Evolutionary conservation across 2,797 vertebrate genomes (phyloP), one percentile per base, ranked within the genome.

Genomic region (Adrianichthys oophorus): DNA sequence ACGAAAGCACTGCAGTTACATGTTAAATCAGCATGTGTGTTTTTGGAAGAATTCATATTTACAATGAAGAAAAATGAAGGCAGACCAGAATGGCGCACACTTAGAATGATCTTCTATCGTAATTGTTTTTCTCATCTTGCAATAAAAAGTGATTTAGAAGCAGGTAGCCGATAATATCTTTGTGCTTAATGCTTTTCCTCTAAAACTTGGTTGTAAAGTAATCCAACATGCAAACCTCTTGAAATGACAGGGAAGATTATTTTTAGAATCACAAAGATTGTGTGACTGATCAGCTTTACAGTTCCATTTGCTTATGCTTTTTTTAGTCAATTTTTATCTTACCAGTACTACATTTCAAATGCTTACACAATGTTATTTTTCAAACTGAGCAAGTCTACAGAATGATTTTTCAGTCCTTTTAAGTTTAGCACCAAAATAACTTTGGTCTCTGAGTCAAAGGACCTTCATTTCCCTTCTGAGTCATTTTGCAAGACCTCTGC

Each of bases 401-500:
- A 52, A 55, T 49, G 57, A 72, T 77, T 59, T 58, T 72, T 75
- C 49, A 72, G 70, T 12, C 62, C 42, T 57, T 49, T 68, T 59
- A 76, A 72, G 65, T 73, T 74, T 69, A 70, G 60, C 62, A 56
- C 49, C 56, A 71, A 85, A 89, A 85, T 71, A 82, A 84, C 78
- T 76, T 67, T 62, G 53, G 74, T 75, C 72, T 73, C 75, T 59
- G 69, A 83, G 67, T 83, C 48, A 44, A 75, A 86, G 77, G 79
- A 88, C 82, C 85, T 87, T 81, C 74, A 52, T 72, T 85, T 81
- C 73, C 79, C 82, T 79, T 64, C 62, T 56, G 67, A 76, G 83
- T 70, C 74, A 81, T 87, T 63, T 76, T 62, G 69, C 68, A 76
- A 87, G 87, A 90, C 87, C 87, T 91, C 87, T 91, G 82, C 71